Percentiles rank a stretch among this genome's conserved stretches.
Evolutionary conservation across 1,140 invertebrate genomes (phyloP).

Genomic region (Proales similis): DNA sequence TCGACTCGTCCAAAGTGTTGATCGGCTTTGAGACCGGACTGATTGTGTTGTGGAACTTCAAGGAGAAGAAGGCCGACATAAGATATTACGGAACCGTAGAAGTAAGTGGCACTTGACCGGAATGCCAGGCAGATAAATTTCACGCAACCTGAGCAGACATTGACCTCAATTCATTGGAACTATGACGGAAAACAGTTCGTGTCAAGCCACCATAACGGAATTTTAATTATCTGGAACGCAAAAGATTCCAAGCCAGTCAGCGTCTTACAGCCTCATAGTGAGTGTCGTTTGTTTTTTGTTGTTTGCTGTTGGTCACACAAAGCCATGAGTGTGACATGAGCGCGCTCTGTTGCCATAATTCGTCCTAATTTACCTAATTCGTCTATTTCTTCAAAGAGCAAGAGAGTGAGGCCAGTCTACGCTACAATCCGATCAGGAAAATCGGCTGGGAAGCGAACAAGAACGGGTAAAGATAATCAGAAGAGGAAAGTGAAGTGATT

Average conservation of each 20-base stretch:
- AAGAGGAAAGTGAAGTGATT: not conserved
- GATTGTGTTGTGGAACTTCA: conserved; percentile 90
- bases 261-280: conserved; percentile 81
- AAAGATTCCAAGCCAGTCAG: conserved; percentile 70
- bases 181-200: conserved; percentile 96
- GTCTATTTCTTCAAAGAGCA: not conserved
- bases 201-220: conserved; percentile 88
- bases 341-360: not conserved
- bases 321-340: not conserved
- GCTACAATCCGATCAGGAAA: conserved; percentile 32
- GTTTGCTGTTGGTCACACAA: not conserved
- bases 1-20: conserved; percentile 88
- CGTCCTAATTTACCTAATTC: not conserved
- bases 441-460: conserved; percentile 26
- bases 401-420: conserved; percentile 24
- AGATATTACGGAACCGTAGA: conserved; percentile 50
- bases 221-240: conserved; percentile 80
- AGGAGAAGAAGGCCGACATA: conserved; percentile 59
- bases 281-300: conserved; percentile 42
- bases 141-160: conserved; percentile 55
- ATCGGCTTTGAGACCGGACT: conserved; percentile 91
- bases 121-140: not conserved
- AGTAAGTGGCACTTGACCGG: conserved; percentile 5
- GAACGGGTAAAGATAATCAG: conserved; percentile 1
- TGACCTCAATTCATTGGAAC: conserved; percentile 86